Evolutionary conservation across 2,113 vertebrate species (phyloP), one percentile per base, ranked within the genome.

Genomic region (Actinemys pallida): DNA sequence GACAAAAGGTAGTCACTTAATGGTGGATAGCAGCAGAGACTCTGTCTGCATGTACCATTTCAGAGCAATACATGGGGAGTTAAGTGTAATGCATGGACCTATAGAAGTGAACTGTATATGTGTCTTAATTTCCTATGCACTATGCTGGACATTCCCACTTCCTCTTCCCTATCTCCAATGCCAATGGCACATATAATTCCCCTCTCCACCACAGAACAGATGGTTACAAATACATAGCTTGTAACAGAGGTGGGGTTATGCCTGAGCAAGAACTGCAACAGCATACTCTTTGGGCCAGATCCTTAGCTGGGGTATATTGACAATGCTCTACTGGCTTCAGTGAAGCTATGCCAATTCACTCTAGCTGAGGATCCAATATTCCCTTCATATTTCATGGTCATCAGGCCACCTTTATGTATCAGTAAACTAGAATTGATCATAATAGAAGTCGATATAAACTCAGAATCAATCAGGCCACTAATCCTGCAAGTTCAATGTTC

Each of bases 11-110:
- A 9, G 2, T 59, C 4, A 35, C 65, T 80, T 72, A 39, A 22
- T 29, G 27, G 62, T 0, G 1, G 17, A 2, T 2, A 62, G 42
- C n/a, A 39, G 31, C 25, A 75, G 8, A 9, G 1, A 84, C 1
- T 1, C 1, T 20, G 16, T 50, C 72, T 57, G 80, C 57, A 10
- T 10, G 8, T 82, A 16, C 19, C 49, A 8, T 35, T 87, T 72
- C 20, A 24, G 20, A 59, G 27, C n/a, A 83, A 31, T 47, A 27
- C 35, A 1, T 29, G 4, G 14, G 29, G 47, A 42, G 14, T 49
- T 49, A 29, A 20, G n/a, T 72, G 65, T 72, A 72, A 72, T 72
- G 65, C 8, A 20, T 72, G 5, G 65, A 10, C n/a, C 19, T 39
- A 35, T 62, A 62, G 29, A 16, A 31, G 59, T 62, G 29, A 62